Percentiles rank a stretch among this genome's conserved stretches.
Evolutionary conservation across 1,140 invertebrate species (phyloP).

Genomic region (Kradibia gibbosae): DNA sequence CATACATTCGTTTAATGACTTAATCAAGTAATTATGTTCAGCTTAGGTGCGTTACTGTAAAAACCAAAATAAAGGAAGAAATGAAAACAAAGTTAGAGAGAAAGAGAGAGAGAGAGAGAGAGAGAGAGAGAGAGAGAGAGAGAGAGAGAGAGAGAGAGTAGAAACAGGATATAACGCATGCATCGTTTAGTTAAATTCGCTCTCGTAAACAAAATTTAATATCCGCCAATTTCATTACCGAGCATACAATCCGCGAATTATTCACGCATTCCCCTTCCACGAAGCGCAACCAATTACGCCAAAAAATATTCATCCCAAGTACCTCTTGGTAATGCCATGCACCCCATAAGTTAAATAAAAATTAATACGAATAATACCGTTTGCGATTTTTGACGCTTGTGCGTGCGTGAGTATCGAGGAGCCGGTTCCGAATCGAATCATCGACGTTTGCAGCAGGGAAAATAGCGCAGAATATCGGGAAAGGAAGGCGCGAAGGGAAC

Average conservation of each 20-base stretch:
- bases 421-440: no score
- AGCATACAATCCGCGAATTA: neutral
- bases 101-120: no score
- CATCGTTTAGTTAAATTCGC: slow-evolving; percentile 7
- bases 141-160: no score
- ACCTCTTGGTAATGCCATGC: neutral
- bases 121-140: no score
- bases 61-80: neutral
- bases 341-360: neutral
- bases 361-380: slow-evolving; percentile 6
- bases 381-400: neutral
- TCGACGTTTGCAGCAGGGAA: neutral
- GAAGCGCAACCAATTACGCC: neutral
- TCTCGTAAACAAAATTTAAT: neutral
- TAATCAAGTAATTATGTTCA: no score
- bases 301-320: neutral
- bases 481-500: neutral
- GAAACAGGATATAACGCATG: neutral
- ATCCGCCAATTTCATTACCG: neutral
- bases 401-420: no score
- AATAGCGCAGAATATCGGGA: no score
- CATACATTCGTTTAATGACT: no score
- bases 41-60: no score
- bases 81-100: no score
- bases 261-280: neutral